Evolutionary conservation across 2,797 vertebrate species (phyloP).

Genomic region (Paguma larvata): DNA sequence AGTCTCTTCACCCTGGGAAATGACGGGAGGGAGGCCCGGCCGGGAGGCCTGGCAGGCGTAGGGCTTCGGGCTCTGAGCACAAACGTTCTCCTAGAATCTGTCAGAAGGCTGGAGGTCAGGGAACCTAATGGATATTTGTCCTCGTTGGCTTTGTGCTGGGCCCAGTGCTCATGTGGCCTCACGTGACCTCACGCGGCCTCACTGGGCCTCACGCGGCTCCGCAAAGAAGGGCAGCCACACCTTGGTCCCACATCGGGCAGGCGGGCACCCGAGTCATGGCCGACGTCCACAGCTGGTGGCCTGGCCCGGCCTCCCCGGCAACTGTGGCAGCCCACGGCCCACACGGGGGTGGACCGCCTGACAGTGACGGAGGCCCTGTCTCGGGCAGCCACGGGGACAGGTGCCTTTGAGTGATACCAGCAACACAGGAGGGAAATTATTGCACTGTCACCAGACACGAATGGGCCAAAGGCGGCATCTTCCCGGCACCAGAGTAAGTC

Average conservation of each 20-base stretch:
- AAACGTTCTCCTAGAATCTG: not conserved
- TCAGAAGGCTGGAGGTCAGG: not conserved
- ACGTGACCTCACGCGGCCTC: no score
- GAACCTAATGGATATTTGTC: not conserved
- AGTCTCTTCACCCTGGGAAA: no score
- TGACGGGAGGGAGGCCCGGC: no score
- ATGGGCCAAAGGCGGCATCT: no score
- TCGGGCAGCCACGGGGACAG: no score
- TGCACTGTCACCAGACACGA: not conserved
- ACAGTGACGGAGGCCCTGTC: not conserved
- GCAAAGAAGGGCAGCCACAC: not conserved
- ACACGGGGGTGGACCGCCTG: rapidly evolving
- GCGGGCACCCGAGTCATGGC: not conserved
- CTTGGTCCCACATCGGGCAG: not conserved
- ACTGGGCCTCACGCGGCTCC: not conserved
- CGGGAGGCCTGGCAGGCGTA: not conserved
- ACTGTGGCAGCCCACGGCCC: rapidly evolving
- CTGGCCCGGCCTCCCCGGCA: not conserved
- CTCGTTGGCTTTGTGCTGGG: not conserved
- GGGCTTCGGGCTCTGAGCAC: not conserved
- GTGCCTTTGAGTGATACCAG: not conserved
- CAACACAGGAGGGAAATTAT: not conserved
- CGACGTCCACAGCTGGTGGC: not conserved
- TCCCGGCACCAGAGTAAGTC: no score
- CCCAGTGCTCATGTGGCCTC: rapidly evolving